Conservation (phyloP, 2,888 invertebrate genomes). For the Lithodes maja region DNA sequence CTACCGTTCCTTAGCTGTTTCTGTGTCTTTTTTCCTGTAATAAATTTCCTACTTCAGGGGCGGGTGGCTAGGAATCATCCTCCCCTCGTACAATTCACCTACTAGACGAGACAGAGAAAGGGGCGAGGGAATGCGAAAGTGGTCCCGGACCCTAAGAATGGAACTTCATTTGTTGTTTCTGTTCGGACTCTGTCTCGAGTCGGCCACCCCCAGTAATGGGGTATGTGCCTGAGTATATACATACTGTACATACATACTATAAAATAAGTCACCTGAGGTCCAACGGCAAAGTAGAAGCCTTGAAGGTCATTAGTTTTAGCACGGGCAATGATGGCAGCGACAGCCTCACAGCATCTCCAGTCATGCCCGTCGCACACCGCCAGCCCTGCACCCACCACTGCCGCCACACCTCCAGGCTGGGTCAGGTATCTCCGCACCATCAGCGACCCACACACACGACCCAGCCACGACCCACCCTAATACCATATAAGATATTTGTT, state of each 20-base stretch:
- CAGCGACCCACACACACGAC: slow-evolving; percentile 52
- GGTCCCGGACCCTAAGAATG: no score
- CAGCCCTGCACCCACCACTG: slow-evolving; percentile 54
- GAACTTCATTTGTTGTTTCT: no score
- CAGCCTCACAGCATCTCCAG: slow-evolving; percentile 58
- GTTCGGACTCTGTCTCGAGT: no score
- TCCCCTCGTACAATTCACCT: background rate
- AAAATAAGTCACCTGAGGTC: slow-evolving; percentile 54
- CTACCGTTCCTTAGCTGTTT: no score
- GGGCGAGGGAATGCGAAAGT: no score
- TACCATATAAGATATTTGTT: background rate
- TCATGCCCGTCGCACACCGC: slow-evolving; percentile 54
- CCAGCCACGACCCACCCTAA: slow-evolving; percentile 47
- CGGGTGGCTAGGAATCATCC: no score
- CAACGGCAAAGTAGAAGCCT: slow-evolving; percentile 42
- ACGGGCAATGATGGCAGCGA: slow-evolving; percentile 56
- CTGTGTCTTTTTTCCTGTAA: no score
- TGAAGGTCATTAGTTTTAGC: slow-evolving; percentile 39
- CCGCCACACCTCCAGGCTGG: slow-evolving; percentile 55
- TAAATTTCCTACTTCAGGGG: no score
- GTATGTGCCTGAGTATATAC: no score
- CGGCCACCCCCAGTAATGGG: no score
- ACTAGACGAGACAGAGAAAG: background rate
- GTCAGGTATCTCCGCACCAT: slow-evolving; percentile 60
- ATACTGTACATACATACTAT: background rate